Base-by-base conservation (phyloP, 2,113 vertebrate genomes). In the Cephalopholis sonnerati region DNA sequence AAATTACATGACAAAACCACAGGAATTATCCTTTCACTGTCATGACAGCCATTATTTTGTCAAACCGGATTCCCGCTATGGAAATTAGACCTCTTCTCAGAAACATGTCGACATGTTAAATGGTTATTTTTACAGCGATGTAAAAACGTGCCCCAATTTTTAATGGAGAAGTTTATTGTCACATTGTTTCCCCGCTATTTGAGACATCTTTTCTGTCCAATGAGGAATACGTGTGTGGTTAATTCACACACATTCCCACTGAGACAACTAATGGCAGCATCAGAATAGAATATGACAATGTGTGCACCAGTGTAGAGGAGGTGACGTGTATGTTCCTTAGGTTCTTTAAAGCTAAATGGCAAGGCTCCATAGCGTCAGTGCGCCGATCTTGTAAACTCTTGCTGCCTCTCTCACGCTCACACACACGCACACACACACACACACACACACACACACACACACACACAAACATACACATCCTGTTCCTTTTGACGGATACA, bases 401-500 rank as follows among this genome's bases (percentile, higher is more conserved):
- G 13, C 20, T 3, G 29, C 20, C 10, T 63, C 20, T 41, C 62
- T 64, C 39, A 7, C 10, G 25, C 58, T 36, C 12, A 18, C 44
- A n/a, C 13, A 0, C 41, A 6, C 59, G 11, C 63, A 17, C 24
- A 36, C 69, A 44, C 51, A 48, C 69, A 57, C 53, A 54, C 63
- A 41, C 59, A 75, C 46, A 76, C 61, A 72, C 62, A 78, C 61
- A 59, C 74, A 76, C 73, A 69, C 63, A 63, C 77, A 59, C 58
- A 65, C 63, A 67, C 61, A 74, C 17, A 74, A 59, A 68, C 48
- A 86, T 27, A 83, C 41, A 87, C 74, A 82, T 85, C 81, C 84
- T 90, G 77, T 87, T 86, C 76, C 74, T 83, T 70, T 89, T 87
- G 57, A 75, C 87, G 22, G 58, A 80, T 41, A 79, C 87, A 86